A percentile compares a stretch with the other conserved stretches of the same genome.
These are phyloP conservation scores for Stratiolaelaps scimitus DNA, from an alignment of 1,140 invertebrate species.

Conservation along the genomic window DNA sequence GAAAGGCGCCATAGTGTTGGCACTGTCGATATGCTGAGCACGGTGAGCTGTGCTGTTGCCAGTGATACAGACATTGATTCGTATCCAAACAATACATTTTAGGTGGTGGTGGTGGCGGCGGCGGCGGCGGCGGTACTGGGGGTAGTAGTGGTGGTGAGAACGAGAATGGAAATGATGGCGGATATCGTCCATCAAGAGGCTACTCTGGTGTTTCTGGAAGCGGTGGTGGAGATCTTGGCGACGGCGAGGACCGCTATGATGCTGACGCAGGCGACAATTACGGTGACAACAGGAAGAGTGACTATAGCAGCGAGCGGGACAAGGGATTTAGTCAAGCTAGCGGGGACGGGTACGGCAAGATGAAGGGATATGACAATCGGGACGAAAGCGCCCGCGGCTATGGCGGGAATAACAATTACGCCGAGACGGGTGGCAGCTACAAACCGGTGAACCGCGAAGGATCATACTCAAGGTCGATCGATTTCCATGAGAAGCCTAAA, in stretches of 20 bases:
- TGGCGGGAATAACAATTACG: background rate
- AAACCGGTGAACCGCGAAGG: constrained; percentile 23
- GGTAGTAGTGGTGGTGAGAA: no score
- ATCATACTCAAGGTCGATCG: constrained; percentile 2
- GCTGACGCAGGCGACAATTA: constrained; percentile 4
- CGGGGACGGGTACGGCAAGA: background rate
- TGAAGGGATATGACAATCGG: background rate
- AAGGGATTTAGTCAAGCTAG: constrained; percentile 5
- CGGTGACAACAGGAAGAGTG: constrained; percentile 2
- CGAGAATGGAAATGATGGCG: background rate
- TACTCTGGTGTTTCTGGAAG: background rate
- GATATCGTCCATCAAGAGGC: background rate
- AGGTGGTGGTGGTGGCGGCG: no score
- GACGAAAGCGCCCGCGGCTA: background rate
- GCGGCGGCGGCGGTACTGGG: no score
- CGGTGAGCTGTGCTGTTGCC: no score
- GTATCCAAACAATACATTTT: no score
- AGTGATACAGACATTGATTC: no score
- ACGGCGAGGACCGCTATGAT: background rate
- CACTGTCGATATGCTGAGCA: no score
- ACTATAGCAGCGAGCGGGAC: background rate
- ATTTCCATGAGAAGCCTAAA: constrained; percentile 28
- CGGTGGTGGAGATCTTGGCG: background rate
- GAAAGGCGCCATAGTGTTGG: no score
- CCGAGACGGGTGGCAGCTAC: background rate